Conservation (phyloP, 2,888 invertebrate genomes). For the Sipha maydis region DNA sequence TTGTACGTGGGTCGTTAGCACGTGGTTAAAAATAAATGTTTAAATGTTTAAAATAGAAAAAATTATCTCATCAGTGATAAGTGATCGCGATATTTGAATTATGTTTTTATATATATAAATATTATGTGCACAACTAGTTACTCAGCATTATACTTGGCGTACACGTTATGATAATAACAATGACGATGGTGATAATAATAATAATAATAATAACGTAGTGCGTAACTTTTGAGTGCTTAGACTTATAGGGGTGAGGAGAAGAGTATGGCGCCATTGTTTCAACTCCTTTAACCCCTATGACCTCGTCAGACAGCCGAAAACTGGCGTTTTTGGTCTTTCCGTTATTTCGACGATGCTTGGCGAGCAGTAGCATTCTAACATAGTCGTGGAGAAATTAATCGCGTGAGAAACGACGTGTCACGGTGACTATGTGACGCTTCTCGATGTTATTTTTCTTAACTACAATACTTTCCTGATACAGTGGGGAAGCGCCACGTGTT, state of each 20-base stretch:
- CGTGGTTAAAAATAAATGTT: too few relatives aligned
- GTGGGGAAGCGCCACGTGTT: too few relatives aligned
- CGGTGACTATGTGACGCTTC: too few relatives aligned
- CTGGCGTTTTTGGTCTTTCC: neutral
- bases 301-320: neutral
- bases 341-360: neutral
- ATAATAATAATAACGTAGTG: neutral
- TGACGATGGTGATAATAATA: too few relatives aligned
- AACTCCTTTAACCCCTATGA: neutral
- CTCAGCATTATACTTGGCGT: neutral
- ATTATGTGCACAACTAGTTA: neutral
- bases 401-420: constrained; percentile 33
- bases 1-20: too few relatives aligned
- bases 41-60: too few relatives aligned
- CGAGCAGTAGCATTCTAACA: neutral
- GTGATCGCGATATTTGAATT: too few relatives aligned
- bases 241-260: neutral
- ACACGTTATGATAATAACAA: too few relatives aligned
- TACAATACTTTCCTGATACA: too few relatives aligned
- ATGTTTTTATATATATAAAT: neutral
- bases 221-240: neutral
- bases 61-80: too few relatives aligned
- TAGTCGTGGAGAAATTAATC: neutral
- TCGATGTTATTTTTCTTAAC: too few relatives aligned
- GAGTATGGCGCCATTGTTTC: neutral